A percentile compares a stretch with the other conserved stretches of the same genome.
Conservation (phyloP, 2,113 vertebrate genomes). For the Lucifuga dentata region DNA sequence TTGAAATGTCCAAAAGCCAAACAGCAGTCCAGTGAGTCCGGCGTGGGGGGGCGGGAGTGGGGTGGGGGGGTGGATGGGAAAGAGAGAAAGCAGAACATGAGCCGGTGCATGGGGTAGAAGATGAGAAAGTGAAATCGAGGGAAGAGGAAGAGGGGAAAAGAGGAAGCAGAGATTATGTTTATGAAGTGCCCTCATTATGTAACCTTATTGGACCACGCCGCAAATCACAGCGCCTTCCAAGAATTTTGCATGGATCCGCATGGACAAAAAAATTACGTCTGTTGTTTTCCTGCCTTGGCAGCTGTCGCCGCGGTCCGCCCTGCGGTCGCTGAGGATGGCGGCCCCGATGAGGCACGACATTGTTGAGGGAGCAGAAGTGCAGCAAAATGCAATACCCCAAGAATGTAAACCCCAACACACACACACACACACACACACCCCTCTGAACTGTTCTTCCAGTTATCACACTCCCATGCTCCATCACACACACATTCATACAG, state of each 20-base stretch:
- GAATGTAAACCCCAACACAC: slow-evolving; percentile 53
- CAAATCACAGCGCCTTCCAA: slow-evolving; percentile 61
- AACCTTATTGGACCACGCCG: slow-evolving; percentile 67
- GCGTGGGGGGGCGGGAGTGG: not conserved
- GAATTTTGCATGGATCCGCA: slow-evolving; percentile 57
- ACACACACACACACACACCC: not conserved
- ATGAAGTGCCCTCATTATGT: slow-evolving; percentile 70
- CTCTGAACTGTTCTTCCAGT: slow-evolving; percentile 41
- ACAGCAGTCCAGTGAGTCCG: no score
- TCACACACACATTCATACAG: slow-evolving; percentile 6
- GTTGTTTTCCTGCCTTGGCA: slow-evolving; percentile 68
- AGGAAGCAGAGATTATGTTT: slow-evolving; percentile 71
- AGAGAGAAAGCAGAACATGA: slow-evolving; percentile 17
- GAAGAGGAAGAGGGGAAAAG: slow-evolving; percentile 42
- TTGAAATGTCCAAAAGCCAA: slow-evolving; percentile 28
- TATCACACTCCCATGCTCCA: slow-evolving; percentile 51
- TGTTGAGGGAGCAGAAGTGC: slow-evolving; percentile 66
- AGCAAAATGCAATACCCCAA: slow-evolving; percentile 70
- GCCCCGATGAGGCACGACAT: slow-evolving; percentile 65
- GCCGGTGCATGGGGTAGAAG: slow-evolving; percentile 2
- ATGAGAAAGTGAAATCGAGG: slow-evolving; percentile 48
- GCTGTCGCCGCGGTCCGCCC: slow-evolving; percentile 66
- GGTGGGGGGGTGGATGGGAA: not conserved
- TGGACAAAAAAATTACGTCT: slow-evolving; percentile 60
- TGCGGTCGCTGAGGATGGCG: slow-evolving; percentile 60